Conservation (phyloP, 1,140 invertebrate genomes). For the Drosophila chauvacae region DNA sequence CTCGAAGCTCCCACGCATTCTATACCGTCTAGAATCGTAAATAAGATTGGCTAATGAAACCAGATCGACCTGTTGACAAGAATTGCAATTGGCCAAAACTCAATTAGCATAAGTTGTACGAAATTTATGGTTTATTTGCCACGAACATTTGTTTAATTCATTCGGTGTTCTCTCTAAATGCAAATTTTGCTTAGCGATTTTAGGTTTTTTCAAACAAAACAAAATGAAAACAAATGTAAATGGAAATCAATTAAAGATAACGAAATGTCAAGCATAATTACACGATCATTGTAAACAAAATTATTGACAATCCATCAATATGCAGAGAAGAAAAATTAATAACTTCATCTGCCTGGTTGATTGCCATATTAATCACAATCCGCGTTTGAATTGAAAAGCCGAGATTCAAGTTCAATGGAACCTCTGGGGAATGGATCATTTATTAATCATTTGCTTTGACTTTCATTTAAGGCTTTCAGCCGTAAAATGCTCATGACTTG, state of each 20-base stretch:
- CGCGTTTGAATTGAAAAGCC: slow-evolving; percentile 46
- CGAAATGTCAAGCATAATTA: slow-evolving; percentile 52
- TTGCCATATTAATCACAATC: slow-evolving; percentile 48
- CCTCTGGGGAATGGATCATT: slow-evolving; percentile 25
- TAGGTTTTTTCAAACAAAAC: neutral
- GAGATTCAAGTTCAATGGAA: slow-evolving; percentile 61
- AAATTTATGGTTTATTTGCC: slow-evolving; percentile 74
- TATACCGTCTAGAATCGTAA: slow-evolving; percentile 29
- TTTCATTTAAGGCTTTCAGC: slow-evolving; percentile 17
- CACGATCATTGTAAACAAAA: slow-evolving; percentile 41
- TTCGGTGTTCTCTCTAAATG: slow-evolving; percentile 48
- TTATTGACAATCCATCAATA: slow-evolving; percentile 51
- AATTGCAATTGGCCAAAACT: slow-evolving; percentile 44
- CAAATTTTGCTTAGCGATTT: slow-evolving; percentile 20
- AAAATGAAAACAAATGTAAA: slow-evolving; percentile 26
- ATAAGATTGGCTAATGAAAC: slow-evolving; percentile 51
- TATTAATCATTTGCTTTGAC: slow-evolving; percentile 33
- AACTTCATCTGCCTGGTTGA: slow-evolving; percentile 46
- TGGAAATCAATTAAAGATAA: slow-evolving; percentile 41
- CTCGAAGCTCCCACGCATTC: slow-evolving; percentile 44
- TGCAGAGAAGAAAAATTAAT: slow-evolving; percentile 32
- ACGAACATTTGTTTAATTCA: slow-evolving; percentile 62
- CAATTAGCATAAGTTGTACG: slow-evolving; percentile 61
- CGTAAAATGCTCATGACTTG: slow-evolving; percentile 6
- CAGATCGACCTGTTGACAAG: slow-evolving; percentile 65